phyloP scores from a whole-genome alignment of 2,113 vertebrate species.

The Gasterosteus nipponicus region DNA sequence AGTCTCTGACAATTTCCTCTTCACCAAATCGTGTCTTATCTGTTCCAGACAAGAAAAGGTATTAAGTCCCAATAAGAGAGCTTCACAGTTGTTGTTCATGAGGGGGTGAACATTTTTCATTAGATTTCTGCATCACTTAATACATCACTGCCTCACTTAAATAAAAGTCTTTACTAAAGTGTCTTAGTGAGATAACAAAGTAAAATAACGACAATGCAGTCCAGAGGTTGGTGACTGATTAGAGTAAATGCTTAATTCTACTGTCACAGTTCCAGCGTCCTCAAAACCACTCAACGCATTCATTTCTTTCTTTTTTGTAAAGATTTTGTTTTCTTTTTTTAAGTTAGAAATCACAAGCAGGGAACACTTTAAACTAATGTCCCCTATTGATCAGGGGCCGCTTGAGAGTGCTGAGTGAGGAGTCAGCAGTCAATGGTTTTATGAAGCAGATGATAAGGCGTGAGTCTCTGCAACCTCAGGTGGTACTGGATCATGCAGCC shows the following conservation, averaged over 20 bases:
- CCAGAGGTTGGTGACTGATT: not conserved
- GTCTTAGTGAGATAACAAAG: not conserved
- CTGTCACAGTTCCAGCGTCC: not conserved
- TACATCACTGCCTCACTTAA: no score
- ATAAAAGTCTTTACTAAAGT: no score
- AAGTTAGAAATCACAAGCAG: no score
- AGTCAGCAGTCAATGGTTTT: not conserved
- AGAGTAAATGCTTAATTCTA: not conserved
- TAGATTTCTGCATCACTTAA: not conserved
- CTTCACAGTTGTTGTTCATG: not conserved
- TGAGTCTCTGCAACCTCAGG: not conserved
- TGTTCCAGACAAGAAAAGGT: not conserved
- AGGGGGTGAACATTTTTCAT: conserved; percentile 14
- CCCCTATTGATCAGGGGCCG: no score
- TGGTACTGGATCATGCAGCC: not conserved
- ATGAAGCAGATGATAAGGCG: not conserved
- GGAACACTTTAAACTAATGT: no score
- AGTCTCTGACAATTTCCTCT: conserved; percentile 58
- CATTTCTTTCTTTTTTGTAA: no score
- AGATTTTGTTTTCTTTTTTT: no score
- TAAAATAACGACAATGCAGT: not conserved
- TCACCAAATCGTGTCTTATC: conserved; percentile 8
- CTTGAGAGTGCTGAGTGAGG: no score
- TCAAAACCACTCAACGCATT: no score
- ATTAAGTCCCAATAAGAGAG: not conserved